Percentiles rank a stretch among this genome's conserved stretches.
phyloP scores from a whole-genome alignment of 1,140 invertebrate species.

The Neodiprion pinetum region DNA sequence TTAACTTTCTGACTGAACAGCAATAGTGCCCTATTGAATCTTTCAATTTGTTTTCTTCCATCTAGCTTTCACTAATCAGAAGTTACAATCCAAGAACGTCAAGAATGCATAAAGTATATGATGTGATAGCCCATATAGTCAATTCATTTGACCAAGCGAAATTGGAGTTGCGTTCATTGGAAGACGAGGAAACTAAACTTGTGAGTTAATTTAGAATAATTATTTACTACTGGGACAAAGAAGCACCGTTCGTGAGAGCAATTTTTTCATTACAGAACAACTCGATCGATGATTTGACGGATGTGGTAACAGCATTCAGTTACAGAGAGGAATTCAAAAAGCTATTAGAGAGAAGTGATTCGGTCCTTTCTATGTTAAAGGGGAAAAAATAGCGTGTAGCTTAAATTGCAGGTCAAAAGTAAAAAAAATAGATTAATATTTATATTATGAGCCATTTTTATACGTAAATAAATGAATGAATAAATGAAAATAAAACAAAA shows the following conservation, averaged over 20 bases:
- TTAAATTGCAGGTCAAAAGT: slow-evolving; percentile 70
- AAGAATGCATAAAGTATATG: too few species aligned
- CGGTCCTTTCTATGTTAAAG: slow-evolving; percentile 69
- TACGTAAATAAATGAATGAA: slow-evolving; percentile 10
- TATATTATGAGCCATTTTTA: too few species aligned
- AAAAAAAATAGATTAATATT: slow-evolving; percentile 71
- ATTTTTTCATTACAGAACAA: slow-evolving; percentile 68
- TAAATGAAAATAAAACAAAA: neutral
- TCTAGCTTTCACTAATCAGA: neutral
- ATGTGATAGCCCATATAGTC: slow-evolving; percentile 87
- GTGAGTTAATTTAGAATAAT: slow-evolving; percentile 60
- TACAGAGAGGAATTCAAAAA: slow-evolving; percentile 77
- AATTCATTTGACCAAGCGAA: slow-evolving; percentile 93
- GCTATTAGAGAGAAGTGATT: slow-evolving; percentile 71
- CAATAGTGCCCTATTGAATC: neutral
- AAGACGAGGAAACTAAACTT: slow-evolving; percentile 80
- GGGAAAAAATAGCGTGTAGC: slow-evolving; percentile 67
- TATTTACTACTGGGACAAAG: neutral
- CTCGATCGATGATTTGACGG: slow-evolving; percentile 84
- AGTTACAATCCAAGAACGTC: too few species aligned
- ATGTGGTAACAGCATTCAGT: slow-evolving; percentile 72
- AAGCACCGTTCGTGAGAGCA: slow-evolving; percentile 10
- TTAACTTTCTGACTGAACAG: neutral
- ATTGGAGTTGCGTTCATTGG: slow-evolving; percentile 83
- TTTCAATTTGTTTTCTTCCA: neutral